Percentiles rank a stretch among this genome's conserved stretches.
Conservation (phyloP, 2,888 invertebrate species). For the Rhimphoctona megacephalus region DNA sequence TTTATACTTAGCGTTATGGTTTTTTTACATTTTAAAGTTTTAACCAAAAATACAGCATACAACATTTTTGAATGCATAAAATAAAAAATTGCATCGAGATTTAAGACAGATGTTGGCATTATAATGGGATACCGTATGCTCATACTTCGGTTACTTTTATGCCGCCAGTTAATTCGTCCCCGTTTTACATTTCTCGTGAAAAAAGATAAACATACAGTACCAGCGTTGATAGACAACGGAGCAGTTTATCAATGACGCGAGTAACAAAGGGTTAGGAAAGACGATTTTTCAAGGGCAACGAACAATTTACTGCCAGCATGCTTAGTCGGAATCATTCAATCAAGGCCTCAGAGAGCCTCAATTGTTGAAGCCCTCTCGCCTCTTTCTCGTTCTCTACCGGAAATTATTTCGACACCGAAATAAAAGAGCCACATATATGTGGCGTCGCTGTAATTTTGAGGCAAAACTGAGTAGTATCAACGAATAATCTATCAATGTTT, state of each 20-base stretch:
- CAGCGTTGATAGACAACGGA: slow-evolving; percentile 42
- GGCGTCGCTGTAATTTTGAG: slow-evolving; percentile 3
- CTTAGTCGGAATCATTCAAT: slow-evolving; percentile 76
- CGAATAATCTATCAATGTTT: background rate
- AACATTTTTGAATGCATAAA: too few relatives aligned
- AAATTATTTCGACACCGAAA: slow-evolving; percentile 72
- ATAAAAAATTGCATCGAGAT: too few relatives aligned
- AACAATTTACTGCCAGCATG: slow-evolving; percentile 71
- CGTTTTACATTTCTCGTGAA: too few relatives aligned
- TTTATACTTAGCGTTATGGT: too few relatives aligned
- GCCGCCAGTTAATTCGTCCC: too few relatives aligned
- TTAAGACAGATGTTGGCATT: too few relatives aligned
- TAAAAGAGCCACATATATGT: slow-evolving; percentile 58
- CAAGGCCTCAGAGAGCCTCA: slow-evolving; percentile 70
- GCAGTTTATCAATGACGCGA: slow-evolving; percentile 53
- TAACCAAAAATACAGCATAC: too few relatives aligned
- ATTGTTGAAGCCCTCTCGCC: slow-evolving; percentile 72
- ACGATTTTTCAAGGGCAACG: slow-evolving; percentile 75
- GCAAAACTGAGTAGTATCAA: background rate
- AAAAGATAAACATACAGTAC: too few relatives aligned
- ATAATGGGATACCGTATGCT: too few relatives aligned
- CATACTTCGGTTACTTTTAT: too few relatives aligned
- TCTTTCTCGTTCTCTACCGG: slow-evolving; percentile 54
- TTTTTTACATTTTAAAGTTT: too few relatives aligned
- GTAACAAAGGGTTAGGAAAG: slow-evolving; percentile 68